These are phyloP conservation scores for Potamarius usumacintae DNA, from an alignment of 2,113 vertebrate genomes.

Conservation along the genomic window DNA sequence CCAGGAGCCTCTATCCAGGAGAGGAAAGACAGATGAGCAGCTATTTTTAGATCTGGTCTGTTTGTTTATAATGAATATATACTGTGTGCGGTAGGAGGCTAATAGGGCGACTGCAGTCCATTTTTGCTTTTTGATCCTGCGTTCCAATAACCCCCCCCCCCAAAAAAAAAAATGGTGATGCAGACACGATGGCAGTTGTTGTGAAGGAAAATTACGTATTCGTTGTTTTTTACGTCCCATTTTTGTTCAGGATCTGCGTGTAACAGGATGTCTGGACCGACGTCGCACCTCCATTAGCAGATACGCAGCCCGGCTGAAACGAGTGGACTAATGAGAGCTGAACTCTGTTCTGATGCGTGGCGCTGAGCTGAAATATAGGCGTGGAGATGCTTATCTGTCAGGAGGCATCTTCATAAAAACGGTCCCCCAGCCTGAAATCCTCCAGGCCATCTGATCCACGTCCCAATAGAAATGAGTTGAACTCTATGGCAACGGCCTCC, in stretches of 20 bases:
- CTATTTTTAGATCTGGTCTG: not conserved
- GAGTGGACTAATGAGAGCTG: not conserved
- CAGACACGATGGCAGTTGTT: not conserved
- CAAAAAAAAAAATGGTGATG: not conserved
- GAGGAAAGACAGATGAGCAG: not conserved
- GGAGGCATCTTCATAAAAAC: not conserved
- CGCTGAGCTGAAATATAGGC: slow-evolving; percentile 26
- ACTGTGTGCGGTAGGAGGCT: not conserved
- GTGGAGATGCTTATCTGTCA: no score
- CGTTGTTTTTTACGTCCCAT: no score
- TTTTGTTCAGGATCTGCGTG: not conserved
- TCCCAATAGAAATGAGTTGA: not conserved
- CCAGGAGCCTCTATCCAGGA: not conserved
- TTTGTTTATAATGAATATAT: slow-evolving; percentile 6
- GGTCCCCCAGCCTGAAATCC: not conserved
- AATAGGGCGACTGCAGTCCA: not conserved
- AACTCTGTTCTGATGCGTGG: not conserved
- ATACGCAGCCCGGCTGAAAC: slow-evolving; percentile 3
- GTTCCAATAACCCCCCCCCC: not conserved
- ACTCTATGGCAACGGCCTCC: not conserved
- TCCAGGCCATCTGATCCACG: slow-evolving; percentile 3
- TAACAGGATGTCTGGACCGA: not conserved
- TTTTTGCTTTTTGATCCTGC: not conserved
- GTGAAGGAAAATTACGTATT: not conserved
- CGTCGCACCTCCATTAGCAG: not conserved